Base-by-base conservation (phyloP, 2,113 vertebrate species). In the Albula goreensis region DNA sequence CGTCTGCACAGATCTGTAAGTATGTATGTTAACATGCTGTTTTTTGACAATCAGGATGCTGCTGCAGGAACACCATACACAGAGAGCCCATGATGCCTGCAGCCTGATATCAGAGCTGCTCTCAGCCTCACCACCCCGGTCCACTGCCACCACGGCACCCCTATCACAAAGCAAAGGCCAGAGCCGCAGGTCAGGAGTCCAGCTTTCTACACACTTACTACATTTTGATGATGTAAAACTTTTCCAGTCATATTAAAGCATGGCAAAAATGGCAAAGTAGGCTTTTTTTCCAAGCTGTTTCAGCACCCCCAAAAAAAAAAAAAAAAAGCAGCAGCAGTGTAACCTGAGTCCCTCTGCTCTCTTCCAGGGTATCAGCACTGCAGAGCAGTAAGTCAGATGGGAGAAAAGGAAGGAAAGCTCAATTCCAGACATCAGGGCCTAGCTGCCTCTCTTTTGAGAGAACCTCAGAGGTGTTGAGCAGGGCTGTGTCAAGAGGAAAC, bases 51-150 rank as follows among this genome's bases (percentile, higher is more conserved):
- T 85, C 83, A 99, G 98, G 90, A 79, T 90, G 5, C 84, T 93
- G 41, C 92, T 97, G 3, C 93, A 95, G 88, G 94, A 97, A 57
- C 96, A 97, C 87, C 96, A 96, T 83, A 93, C 88, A n/a, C 92
- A 92, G 87, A 96, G 98, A 86, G 80, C 96, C 74, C 94, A 87
- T 0, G 95, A 98, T 5, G 97, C 98, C 0, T 94, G 95, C 86
- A 90, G 84, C 84, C 92, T 99, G 89, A 97, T 96, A 93, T 94
- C 89, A 12, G 97, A 97, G 80, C 89, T 97, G 86, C 87, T 96
- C 12, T 88, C 88, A 11, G 94, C 93, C 31, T 92, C 94, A 8
- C 84, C 66, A 31, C 78, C 87, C 0, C 81, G 94, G 9, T 88
- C 91, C 56, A 48, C 86, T 78, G 7, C 50, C 49, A 87, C 88